Percentiles rank a stretch among this genome's conserved stretches.
These are phyloP conservation scores for Periplaneta americana DNA, from an alignment of 1,140 invertebrate genomes.

Conservation along the genomic window DNA sequence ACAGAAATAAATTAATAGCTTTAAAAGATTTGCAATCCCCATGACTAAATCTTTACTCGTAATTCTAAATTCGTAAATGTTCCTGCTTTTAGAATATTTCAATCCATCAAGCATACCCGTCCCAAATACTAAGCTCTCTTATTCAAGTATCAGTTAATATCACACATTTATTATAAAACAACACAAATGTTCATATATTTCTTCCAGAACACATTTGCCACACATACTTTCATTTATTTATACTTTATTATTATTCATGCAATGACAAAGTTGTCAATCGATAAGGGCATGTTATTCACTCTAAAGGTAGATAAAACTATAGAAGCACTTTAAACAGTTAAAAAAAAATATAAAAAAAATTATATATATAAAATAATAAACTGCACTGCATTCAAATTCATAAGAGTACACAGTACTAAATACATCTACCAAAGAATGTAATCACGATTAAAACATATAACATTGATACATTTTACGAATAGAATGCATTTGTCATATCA, in stretches of 20 bases:
- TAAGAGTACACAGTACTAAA: background rate
- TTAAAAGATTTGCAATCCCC: too few species aligned
- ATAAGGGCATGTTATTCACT: background rate
- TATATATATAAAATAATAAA: too few species aligned
- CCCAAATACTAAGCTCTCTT: too few species aligned
- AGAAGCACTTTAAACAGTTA: background rate
- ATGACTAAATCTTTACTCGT: too few species aligned
- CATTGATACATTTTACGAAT: background rate
- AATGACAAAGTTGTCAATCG: background rate
- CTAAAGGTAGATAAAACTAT: background rate
- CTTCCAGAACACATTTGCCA: background rate
- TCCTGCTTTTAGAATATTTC: background rate
- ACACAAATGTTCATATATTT: background rate
- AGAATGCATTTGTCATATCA: constrained; percentile 14
- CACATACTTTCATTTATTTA: background rate
- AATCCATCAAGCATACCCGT: too few species aligned
- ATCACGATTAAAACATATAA: background rate
- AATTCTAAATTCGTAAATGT: background rate
- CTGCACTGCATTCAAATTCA: background rate
- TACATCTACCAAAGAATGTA: background rate
- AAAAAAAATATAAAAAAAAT: background rate
- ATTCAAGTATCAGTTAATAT: too few species aligned
- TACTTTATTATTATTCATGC: background rate
- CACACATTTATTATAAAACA: background rate
- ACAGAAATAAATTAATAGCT: too few species aligned